phyloP scores from a whole-genome alignment of 2,888 invertebrate genomes.

The Boloria euphrosyne region DNA sequence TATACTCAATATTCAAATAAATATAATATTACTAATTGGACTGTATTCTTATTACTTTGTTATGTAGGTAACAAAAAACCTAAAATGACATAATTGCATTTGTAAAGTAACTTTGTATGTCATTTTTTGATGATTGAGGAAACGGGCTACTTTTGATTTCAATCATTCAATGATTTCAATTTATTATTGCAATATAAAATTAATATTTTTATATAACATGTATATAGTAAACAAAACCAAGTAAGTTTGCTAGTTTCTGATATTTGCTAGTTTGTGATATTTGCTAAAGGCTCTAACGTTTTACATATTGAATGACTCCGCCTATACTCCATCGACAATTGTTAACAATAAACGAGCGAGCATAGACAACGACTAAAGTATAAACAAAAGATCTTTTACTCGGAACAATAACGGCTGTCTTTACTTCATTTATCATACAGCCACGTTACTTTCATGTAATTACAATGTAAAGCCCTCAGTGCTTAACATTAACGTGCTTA shows the following conservation, averaged over 20 bases:
- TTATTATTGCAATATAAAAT: no score
- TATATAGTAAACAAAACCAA: not conserved
- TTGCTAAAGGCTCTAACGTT: constrained; percentile 56
- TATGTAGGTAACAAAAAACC: no score
- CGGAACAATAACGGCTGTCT: constrained; percentile 72
- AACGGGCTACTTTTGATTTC: no score
- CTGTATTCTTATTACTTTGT: no score
- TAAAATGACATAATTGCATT: no score
- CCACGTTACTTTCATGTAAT: constrained; percentile 80
- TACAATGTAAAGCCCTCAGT: constrained; percentile 62
- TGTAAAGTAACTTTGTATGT: no score
- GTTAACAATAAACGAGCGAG: constrained; percentile 71
- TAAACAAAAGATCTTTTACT: constrained; percentile 80
- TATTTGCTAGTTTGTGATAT: constrained; percentile 71
- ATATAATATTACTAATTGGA: no score
- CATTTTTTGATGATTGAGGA: no score
- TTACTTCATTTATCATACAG: constrained; percentile 80
- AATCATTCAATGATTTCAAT: no score
- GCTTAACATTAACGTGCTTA: constrained; percentile 43
- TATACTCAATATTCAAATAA: not conserved
- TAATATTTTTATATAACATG: no score
- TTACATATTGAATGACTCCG: constrained; percentile 69
- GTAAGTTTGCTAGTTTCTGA: constrained; percentile 50
- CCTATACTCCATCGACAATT: constrained; percentile 67
- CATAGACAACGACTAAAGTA: constrained; percentile 76